phyloP scores from a whole-genome alignment of 2,888 invertebrate genomes.

The Cephus spinipes region DNA sequence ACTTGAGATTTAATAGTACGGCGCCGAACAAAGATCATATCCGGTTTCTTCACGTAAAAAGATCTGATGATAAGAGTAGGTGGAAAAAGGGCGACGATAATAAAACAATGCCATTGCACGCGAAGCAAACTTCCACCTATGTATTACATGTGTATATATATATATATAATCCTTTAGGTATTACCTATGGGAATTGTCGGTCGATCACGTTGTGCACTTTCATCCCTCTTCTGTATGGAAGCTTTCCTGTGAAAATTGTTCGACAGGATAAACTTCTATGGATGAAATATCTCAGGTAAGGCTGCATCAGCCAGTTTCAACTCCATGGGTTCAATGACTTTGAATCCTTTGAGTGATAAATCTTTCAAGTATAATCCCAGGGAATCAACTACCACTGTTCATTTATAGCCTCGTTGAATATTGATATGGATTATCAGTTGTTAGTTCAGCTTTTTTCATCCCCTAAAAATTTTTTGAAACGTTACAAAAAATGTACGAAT shows the following conservation, averaged over 20 bases:
- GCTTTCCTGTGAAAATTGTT: not conserved
- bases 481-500: too few relatives aligned
- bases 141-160: not conserved
- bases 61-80: constrained; percentile 1
- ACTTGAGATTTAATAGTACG: not conserved
- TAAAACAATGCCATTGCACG: constrained; percentile 7
- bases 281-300: not conserved
- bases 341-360: not conserved
- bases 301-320: not conserved
- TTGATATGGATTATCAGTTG: too few relatives aligned
- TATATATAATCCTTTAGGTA: not conserved
- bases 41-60: not conserved
- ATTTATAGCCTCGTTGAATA: not conserved
- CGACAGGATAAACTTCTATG: not conserved
- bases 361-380: not conserved
- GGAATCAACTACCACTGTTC: not conserved
- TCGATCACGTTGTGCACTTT: not conserved
- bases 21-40: not conserved
- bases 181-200: not conserved
- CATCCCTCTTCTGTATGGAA: not conserved
- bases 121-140: not conserved
- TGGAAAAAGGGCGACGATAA: not conserved
- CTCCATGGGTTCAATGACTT: not conserved
- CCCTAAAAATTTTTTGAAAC: too few relatives aligned
- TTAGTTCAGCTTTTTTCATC: too few relatives aligned